Evolutionary conservation across 2,888 invertebrate genomes (phyloP).

Genomic region (Euclidia mi): DNA sequence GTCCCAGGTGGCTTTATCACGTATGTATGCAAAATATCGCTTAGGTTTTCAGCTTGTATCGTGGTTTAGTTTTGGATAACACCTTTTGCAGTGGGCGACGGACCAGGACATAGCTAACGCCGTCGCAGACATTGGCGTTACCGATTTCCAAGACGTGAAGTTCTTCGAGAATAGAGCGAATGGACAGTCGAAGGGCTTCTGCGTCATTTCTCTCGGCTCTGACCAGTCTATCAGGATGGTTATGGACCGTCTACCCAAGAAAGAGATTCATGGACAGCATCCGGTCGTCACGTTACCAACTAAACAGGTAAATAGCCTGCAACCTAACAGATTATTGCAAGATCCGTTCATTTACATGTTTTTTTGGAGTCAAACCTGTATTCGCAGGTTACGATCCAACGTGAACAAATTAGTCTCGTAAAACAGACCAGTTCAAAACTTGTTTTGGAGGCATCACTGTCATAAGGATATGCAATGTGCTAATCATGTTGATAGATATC

Average conservation of each 20-base stretch:
- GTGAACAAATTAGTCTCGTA: too few relatives aligned
- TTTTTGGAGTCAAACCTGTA: too few relatives aligned
- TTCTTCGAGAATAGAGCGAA: conserved; percentile 99
- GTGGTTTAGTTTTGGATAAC: conserved; percentile 78
- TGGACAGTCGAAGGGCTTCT: conserved; percentile 99
- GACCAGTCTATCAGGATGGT: conserved; percentile 97
- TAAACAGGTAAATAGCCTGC: conserved; percentile 92
- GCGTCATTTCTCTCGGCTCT: conserved; percentile 98
- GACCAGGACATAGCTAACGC: conserved; percentile 98
- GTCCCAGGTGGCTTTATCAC: conserved; percentile 50
- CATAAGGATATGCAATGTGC: too few relatives aligned
- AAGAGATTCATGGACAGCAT: conserved; percentile 98
- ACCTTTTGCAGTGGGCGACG: conserved; percentile 97
- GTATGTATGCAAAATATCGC: conserved; percentile 49
- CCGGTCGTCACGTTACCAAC: conserved; percentile 98
- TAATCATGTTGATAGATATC: too few relatives aligned
- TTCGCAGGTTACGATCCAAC: too few relatives aligned
- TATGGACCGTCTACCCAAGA: conserved; percentile 98
- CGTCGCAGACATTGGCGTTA: conserved; percentile 96
- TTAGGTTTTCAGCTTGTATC: conserved; percentile 53
- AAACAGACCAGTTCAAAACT: too few relatives aligned
- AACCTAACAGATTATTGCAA: neutral
- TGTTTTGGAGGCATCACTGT: too few relatives aligned
- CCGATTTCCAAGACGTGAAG: conserved; percentile 99
- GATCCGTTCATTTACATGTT: too few relatives aligned